Conservation (phyloP, 2,888 invertebrate species). For the Emmelina monodactyla region DNA sequence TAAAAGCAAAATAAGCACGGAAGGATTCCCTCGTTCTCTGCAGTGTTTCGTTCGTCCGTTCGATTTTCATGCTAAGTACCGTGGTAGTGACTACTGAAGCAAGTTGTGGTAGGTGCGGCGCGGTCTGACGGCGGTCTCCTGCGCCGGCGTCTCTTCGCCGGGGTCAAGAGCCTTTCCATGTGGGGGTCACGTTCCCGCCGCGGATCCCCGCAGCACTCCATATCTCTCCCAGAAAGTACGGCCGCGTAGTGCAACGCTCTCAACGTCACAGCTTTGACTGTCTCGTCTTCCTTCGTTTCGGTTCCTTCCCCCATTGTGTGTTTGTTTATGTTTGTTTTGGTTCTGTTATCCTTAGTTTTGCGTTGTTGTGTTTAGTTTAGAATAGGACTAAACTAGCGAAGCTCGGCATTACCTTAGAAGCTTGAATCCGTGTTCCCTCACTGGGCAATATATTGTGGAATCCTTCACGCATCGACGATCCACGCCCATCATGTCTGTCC, state of each 20-base stretch:
- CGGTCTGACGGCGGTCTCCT: constrained; percentile 72
- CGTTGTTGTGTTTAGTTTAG: constrained; percentile 59
- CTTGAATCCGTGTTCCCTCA: constrained; percentile 46
- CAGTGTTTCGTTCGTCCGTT: no score
- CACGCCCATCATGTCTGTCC: constrained; percentile 13
- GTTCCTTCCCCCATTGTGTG: constrained; percentile 55
- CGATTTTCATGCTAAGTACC: no score
- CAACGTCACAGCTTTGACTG: constrained; percentile 57
- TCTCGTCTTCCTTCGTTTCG: constrained; percentile 49
- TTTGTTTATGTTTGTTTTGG: constrained; percentile 45
- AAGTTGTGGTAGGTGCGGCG: constrained; percentile 59
- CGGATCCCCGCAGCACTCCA: constrained; percentile 79
- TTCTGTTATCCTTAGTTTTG: constrained; percentile 56
- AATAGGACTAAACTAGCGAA: constrained; percentile 46
- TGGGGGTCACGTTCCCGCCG: constrained; percentile 73
- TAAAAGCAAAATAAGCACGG: no score
- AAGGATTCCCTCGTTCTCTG: no score
- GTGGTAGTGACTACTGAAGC: constrained; percentile 18
- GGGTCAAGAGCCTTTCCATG: constrained; percentile 81
- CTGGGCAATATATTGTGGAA: constrained; percentile 25
- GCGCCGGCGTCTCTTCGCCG: constrained; percentile 80
- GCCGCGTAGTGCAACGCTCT: constrained; percentile 55
- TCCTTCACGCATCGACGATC: background rate
- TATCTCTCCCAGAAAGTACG: constrained; percentile 89
- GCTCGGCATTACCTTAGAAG: constrained; percentile 52